Base-by-base conservation (phyloP, 1,140 invertebrate genomes). In the Atta cephalotes region DNA sequence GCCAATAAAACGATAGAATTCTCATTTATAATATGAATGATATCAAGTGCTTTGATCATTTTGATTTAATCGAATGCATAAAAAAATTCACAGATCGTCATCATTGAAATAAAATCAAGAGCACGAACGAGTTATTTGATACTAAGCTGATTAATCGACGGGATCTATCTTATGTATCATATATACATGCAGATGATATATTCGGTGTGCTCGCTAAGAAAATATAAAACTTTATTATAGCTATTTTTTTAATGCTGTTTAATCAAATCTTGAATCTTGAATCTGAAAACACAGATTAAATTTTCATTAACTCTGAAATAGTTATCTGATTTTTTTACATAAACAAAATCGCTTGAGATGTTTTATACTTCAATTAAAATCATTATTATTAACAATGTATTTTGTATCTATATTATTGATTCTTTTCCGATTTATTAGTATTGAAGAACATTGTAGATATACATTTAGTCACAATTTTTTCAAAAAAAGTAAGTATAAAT, bases 1-100 rank as follows among this genome's bases (percentile, higher is more conserved):
- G 18, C 35, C 45, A 88, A 84, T 77, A 84, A 84, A 88, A 85
- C 65, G 63, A 84, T 88, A 84, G 66, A 82, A 88, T 78, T 74
- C 35, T 71, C 71, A 60, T 71, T 74, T 60, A 51, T 25, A 56
- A 25, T 62, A 16, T 31, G 62, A 31, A 16, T 71, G 9, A 2
- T 31, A 72, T 65, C 18, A 66, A 63, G 14, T 28, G 21, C 21
- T 74, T 62, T 51, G 84, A 88, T 51, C 25, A 58, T 88, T 88
- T 63, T 65, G 53, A 63, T 89, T 85, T 65, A 80, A 80, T 66
- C 18, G 51, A 7, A 39, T 14, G 21, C 28, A 14, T 5, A 39
- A n/a, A 65, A 56, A 39, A 60, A 51, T 21, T 66, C 2, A 16
- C 16, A 10, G 56, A 58, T 74, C 18, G 35, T 39, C 21, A 9